Base-by-base conservation (phyloP, 1,140 invertebrate species). In the Micrasema longulum region DNA sequence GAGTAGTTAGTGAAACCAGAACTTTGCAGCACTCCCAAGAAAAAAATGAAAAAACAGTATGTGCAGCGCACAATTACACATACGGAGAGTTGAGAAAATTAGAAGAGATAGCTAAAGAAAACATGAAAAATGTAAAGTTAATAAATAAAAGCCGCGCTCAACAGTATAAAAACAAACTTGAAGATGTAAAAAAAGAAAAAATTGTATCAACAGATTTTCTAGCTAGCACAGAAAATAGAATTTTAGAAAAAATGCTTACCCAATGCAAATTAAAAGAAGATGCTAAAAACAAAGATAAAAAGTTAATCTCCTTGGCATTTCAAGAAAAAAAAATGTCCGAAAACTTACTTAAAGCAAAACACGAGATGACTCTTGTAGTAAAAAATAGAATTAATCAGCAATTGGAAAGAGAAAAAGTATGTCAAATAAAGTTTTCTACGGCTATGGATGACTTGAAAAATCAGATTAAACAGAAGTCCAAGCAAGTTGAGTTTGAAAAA, bases 271-370 rank as follows among this genome's bases (percentile, higher is more conserved):
- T 74, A 57, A 80, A 85, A 76, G 85, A 88, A 76, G 85, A 89
- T 18, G 83, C 88, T 71, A 79, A 79, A 41, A 77, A 82, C n/a
- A 77, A 88, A 12, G 84, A 84, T 0, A 82, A 84, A 65, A 87
- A 86, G 72, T 81, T 89, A 2, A 77, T 89, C 72, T 85, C 86
- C 73, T 83, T 90, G 60, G 88, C 88, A 1, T 80, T 84, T 22
- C 89, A 88, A 77, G 89, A 91, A 72, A 90, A 89, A 76, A 85
- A 88, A 78, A 87, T 91, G 79, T 81, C 86, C 31, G 85, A 83
- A 31, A 88, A 89, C 79, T 78, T 90, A 36, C 85, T 86, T 77
- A 87, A 88, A 76, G 84, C 88, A 0, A 84, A 87, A 16, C 80
- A 87, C 26, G 82, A 88, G 73, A 86, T 84, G 31, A 80, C 85